These are phyloP conservation scores for Ganaspis brasiliensis DNA, from an alignment of 2,888 invertebrate species.

Conservation along the genomic window DNA sequence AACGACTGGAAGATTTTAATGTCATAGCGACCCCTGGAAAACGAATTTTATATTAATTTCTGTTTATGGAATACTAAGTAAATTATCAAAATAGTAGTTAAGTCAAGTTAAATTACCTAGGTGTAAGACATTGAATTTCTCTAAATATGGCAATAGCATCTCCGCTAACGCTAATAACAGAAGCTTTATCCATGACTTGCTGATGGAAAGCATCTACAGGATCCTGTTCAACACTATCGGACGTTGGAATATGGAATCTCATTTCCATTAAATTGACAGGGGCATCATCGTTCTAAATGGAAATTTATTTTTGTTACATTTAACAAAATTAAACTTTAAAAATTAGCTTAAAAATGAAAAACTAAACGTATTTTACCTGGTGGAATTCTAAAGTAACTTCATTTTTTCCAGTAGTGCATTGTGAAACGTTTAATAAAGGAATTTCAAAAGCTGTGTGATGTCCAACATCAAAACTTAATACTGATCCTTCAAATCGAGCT, in stretches of 20 bases:
- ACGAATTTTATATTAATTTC: not conserved
- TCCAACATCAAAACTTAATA: slow-evolving; percentile 92
- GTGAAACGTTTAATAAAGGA: slow-evolving; percentile 96
- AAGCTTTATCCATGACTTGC: slow-evolving; percentile 98
- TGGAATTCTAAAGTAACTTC: slow-evolving; percentile 99
- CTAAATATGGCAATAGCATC: slow-evolving; percentile 98
- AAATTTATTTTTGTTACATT: slow-evolving; percentile 22
- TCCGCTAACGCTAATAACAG: slow-evolving; percentile 98
- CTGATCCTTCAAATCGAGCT: slow-evolving; percentile 94
- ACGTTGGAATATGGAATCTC: slow-evolving; percentile 98
- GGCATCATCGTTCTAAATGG: slow-evolving; percentile 95
- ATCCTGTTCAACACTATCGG: slow-evolving; percentile 93
- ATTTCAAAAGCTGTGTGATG: slow-evolving; percentile 96
- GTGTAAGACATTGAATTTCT: slow-evolving; percentile 98
- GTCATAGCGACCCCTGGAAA: slow-evolving; percentile 96
- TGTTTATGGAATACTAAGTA: slow-evolving; percentile 81
- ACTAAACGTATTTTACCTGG: slow-evolving; percentile 83
- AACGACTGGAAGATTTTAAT: slow-evolving; percentile 96
- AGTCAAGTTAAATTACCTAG: slow-evolving; percentile 88
- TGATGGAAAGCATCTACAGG: slow-evolving; percentile 98
- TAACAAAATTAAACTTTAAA: too few relatives aligned
- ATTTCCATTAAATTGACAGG: slow-evolving; percentile 98
- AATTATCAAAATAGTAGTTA: too few relatives aligned
- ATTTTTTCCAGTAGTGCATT: slow-evolving; percentile 97
- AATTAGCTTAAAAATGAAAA: not conserved